A percentile compares a stretch with the other conserved stretches of the same genome.
phyloP scores from a whole-genome alignment of 2,888 invertebrate species.

The Isoperla grammatica region DNA sequence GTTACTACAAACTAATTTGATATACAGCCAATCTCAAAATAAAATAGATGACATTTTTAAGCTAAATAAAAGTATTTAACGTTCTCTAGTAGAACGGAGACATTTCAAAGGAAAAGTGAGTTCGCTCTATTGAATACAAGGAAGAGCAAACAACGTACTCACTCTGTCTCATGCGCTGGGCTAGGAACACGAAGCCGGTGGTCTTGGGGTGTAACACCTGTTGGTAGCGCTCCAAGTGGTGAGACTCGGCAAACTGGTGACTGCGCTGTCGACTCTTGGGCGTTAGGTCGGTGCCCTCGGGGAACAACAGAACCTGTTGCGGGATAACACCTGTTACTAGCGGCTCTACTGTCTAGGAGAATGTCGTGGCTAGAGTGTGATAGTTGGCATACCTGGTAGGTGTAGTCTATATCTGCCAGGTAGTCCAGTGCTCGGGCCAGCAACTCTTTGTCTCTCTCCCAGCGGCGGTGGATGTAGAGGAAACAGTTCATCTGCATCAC shows the following conservation, averaged over 20 bases:
- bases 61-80: too few relatives aligned
- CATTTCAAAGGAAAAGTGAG: too few relatives aligned
- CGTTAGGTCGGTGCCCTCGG: constrained; percentile 51
- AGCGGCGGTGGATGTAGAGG: constrained; percentile 75
- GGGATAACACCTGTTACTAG: constrained; percentile 24
- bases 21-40: too few relatives aligned
- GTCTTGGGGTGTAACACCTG: constrained; percentile 81
- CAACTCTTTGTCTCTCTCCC: constrained; percentile 67
- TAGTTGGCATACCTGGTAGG: constrained; percentile 44
- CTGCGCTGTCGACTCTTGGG: constrained; percentile 36
- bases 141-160: constrained; percentile 31
- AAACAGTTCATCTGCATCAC: constrained; percentile 85
- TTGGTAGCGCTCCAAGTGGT: constrained; percentile 52
- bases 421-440: constrained; percentile 67
- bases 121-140: too few relatives aligned
- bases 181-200: constrained; percentile 59
- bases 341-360: too few relatives aligned
- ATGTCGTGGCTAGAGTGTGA: too few relatives aligned
- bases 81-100: too few relatives aligned
- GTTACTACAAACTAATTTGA: too few relatives aligned
- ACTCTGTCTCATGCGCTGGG: constrained; percentile 48
- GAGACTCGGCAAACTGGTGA: constrained; percentile 44
- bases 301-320: constrained; percentile 69
- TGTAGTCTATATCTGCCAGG: constrained; percentile 58
- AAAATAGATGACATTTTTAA: too few relatives aligned